phyloP scores from a whole-genome alignment of 1,140 invertebrate species.

The Trinorchestia longiramus region DNA sequence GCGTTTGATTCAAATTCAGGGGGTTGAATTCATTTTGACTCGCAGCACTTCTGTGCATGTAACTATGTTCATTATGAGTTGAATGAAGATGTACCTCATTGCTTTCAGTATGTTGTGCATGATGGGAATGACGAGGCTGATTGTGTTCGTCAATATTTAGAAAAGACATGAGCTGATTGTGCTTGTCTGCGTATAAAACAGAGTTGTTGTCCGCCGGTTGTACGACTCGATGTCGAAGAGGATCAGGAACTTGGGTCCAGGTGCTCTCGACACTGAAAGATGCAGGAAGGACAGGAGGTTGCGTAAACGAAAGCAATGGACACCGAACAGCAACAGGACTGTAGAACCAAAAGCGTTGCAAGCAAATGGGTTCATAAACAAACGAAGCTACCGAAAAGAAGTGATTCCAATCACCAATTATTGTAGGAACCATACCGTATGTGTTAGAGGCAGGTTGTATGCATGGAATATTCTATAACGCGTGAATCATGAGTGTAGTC shows the following conservation, averaged over 20 bases:
- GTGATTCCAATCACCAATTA: background rate
- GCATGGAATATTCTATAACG: background rate
- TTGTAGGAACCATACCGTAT: background rate
- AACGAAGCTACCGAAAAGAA: background rate
- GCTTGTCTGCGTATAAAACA: background rate
- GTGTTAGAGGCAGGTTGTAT: background rate
- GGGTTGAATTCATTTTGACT: background rate
- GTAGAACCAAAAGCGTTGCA: background rate
- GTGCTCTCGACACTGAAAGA: constrained; percentile 34
- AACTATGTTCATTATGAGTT: background rate
- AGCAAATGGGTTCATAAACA: background rate
- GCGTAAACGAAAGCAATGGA: background rate
- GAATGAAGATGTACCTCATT: background rate
- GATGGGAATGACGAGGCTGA: background rate
- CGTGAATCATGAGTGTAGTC: background rate
- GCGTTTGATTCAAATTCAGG: background rate
- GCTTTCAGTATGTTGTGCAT: background rate
- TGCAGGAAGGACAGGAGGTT: background rate
- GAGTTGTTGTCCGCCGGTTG: background rate
- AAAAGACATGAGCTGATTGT: background rate
- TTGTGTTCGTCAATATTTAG: background rate
- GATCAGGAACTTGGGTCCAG: background rate
- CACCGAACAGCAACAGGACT: background rate
- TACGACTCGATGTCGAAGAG: background rate
- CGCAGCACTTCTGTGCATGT: background rate